Base-by-base conservation (phyloP, 2,797 vertebrate species). In the Psittacula echo region DNA sequence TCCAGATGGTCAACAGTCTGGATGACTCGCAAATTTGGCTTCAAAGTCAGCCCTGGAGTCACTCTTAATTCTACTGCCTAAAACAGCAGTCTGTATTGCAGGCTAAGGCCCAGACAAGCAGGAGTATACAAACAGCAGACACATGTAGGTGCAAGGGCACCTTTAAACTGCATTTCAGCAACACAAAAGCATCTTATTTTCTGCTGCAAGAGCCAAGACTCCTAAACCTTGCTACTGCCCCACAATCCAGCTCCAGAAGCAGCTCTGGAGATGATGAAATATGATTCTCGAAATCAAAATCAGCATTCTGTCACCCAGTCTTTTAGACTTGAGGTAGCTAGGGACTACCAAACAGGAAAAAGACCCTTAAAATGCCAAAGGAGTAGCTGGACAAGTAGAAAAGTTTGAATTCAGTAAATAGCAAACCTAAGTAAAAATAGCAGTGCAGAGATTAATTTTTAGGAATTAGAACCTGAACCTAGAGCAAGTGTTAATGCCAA, bases 1-100 rank as follows among this genome's bases (percentile, higher is more conserved):
- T 96, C 94, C 96, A 97, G 81, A 94, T 85, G 41, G 64, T 53
- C 85, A 86, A 39, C 56, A 89, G 74, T 29, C 75, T 80, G 89
- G 14, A 85, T 53, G 75, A 90, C 61, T 93, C 0, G 1, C 37
- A 89, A 64, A 68, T 60, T 56, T 89, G 86, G 90, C 96, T 61
- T 64, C 64, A 82, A 87, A 51, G 0, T 6, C 81, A 89, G 81
- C 54, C 72, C 67, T 90, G 64, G 41, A 94, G 67, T 48, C 71
- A 66, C 60, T 93, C 80, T 45, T 22, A 39, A 54, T 39, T 26
- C 51, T 54, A 80, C 74, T 76, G 77, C 51, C 70, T 79, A 44
- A 75, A 74, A 58, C 34, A 60, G 58, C 34, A 60, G 58, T 37
- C 58, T n/a, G 18, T 50, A 32, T 2, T 13, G 71, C 60, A 85